These are phyloP conservation scores for Calypte anna DNA, from an alignment of 2,113 vertebrate species.

Conservation along the genomic window DNA sequence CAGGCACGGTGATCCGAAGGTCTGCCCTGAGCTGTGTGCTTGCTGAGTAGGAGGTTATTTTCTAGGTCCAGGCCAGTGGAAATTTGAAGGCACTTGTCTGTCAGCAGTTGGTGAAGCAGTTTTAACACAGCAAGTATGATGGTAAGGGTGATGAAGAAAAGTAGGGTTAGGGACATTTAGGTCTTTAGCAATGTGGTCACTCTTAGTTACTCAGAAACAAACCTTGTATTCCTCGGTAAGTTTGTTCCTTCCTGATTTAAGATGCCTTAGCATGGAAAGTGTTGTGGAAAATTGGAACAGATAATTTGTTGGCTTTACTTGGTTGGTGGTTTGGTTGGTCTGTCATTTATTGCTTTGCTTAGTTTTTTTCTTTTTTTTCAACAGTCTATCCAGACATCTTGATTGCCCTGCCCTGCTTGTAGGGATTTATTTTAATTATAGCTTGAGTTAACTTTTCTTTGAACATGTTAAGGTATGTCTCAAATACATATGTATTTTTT, in stretches of 20 bases:
- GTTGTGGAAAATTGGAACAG: neutral
- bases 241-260: neutral
- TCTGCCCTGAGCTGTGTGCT: neutral
- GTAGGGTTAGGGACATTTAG: neutral
- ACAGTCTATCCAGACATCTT: neutral
- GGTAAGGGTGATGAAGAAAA: neutral
- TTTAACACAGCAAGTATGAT: neutral
- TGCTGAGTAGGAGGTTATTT: neutral
- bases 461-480: slow-evolving; percentile 72
- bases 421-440: slow-evolving; percentile 69
- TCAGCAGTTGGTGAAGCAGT: neutral
- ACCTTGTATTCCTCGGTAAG: neutral
- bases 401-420: slow-evolving; percentile 29
- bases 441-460: slow-evolving; percentile 66
- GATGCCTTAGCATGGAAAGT: neutral
- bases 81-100: neutral
- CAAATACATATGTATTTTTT: slow-evolving; percentile 50
- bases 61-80: neutral
- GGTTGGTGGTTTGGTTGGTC: neutral
- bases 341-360: neutral
- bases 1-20: neutral
- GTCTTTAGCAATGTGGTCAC: accelerated
- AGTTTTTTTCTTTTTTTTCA: neutral
- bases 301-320: neutral
- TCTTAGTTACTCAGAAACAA: neutral